Base-by-base conservation (phyloP, 2,888 invertebrate genomes). In the Zygothrica quintamaculata region DNA sequence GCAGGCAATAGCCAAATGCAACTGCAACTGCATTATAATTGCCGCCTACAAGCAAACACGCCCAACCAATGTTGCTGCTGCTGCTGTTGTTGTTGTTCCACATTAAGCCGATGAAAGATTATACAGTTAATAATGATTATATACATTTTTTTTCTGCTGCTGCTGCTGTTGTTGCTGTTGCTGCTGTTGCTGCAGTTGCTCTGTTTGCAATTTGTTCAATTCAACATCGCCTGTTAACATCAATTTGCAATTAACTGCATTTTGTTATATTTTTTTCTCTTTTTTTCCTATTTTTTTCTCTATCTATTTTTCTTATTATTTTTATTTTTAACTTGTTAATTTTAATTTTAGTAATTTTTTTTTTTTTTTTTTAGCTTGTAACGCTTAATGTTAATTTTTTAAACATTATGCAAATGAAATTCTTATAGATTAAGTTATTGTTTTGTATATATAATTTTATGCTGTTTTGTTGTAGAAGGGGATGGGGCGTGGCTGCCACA, bases 171-270 rank as follows among this genome's bases (percentile, higher is more conserved):
- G 13, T 11, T 25, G 22, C 18, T 16, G 47, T 13, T 56, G 37
- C 59, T 31, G n/a, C n/a, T 39, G 16, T 16, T 48, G 13, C n/a
- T 25, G 22, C 18, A 15, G 47, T 13, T 56, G 37, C 59, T 31
- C 52, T 61, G 53, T 56, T 7, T 65, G 62, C 67, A 73, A 67
- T 77, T 69, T 65, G 75, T 57, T 80, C 64, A 48, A 71, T 60
- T 75, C 58, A 51, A 68, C 16, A 53, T 59, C 29, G 47, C 75
- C 88, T 88, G 88, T 88, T 88, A 87, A 88, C 88, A 88, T 77
- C 87, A 76, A 88, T 82, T 76, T 67, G 86, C 86, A 88, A 88
- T 88, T 88, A 87, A 76, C 66, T 71, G 75, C 57, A 60, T 62
- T 52, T 71, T 65, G 65, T 69, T 50, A n/a, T 26, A 36, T n/a